A percentile compares a stretch with the other conserved stretches of the same genome.
Conservation (phyloP, 64 coral and sea anemone species). For the Hydrozoanthus tunicans region DNA sequence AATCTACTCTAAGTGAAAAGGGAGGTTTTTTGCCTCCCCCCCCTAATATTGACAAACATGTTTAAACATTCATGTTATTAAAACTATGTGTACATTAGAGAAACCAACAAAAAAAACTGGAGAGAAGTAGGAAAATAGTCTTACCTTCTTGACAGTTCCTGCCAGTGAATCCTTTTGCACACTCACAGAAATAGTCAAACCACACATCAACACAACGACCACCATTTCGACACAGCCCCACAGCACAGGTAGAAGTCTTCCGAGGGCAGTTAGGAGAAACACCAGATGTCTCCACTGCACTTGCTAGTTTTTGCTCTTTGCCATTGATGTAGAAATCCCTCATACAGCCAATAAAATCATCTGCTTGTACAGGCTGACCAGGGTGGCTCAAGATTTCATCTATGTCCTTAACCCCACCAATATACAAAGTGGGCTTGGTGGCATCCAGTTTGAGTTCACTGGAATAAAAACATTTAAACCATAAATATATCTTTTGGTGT, state of each 20-base stretch:
- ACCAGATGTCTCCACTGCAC: constrained; percentile 48
- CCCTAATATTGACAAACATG: no score
- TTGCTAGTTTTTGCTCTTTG: constrained; percentile 44
- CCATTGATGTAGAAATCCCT: constrained; percentile 82
- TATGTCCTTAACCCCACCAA: constrained; percentile 85
- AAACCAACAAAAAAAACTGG: no score
- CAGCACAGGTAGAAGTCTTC: constrained; percentile 41
- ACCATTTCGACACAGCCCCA: constrained; percentile 60
- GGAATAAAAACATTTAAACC: neutral
- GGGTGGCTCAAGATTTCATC: constrained; percentile 61
- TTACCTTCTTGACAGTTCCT: constrained; percentile 86
- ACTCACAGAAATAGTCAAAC: constrained; percentile 88
- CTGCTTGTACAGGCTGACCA: constrained; percentile 62
- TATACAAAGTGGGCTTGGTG: constrained; percentile 63
- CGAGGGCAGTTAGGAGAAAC: constrained; percentile 67
- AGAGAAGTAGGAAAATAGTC: neutral
- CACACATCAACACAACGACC: constrained; percentile 83
- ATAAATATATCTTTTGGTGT: neutral
- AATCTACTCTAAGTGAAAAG: no score
- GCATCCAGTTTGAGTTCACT: constrained; percentile 71
- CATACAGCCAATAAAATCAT: constrained; percentile 95
- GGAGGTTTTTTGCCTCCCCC: no score
- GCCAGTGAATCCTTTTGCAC: constrained; percentile 68
- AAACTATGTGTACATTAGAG: no score
- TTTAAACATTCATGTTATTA: no score